These are phyloP conservation scores for Zapus hudsonius DNA, from an alignment of 2,113 vertebrate species.

Conservation along the genomic window DNA sequence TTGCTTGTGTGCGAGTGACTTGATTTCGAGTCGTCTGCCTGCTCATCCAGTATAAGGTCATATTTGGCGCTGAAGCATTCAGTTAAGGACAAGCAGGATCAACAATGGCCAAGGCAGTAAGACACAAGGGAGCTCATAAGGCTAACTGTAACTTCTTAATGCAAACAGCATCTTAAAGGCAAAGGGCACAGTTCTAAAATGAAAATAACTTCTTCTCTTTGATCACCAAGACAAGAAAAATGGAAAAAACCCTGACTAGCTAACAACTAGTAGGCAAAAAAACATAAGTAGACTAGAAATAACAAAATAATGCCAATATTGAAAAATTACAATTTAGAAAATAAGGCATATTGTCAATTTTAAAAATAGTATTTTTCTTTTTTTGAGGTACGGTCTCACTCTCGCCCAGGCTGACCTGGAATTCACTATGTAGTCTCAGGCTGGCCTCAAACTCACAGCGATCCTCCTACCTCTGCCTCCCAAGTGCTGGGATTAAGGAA, in stretches of 20 bases:
- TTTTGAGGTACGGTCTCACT: too few relatives aligned
- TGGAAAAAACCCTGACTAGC: not conserved
- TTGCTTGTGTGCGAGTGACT: conserved; percentile 86
- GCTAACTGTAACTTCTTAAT: conserved; percentile 41
- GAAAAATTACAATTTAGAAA: conserved; percentile 45
- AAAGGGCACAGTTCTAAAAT: conserved; percentile 10
- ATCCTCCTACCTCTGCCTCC: too few relatives aligned
- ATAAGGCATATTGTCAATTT: not conserved
- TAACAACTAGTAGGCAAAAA: conserved; percentile 20
- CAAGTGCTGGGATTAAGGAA: too few relatives aligned
- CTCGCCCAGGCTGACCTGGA: too few relatives aligned
- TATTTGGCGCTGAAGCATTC: conserved; percentile 89
- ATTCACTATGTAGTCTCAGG: too few relatives aligned
- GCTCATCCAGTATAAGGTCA: conserved; percentile 92
- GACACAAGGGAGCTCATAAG: conserved; percentile 16
- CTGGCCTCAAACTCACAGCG: too few relatives aligned
- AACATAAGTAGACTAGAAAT: conserved; percentile 18
- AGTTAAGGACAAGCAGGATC: conserved; percentile 84
- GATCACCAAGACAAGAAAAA: not conserved
- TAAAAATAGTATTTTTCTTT: too few relatives aligned
- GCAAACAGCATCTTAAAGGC: not conserved
- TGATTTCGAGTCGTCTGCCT: conserved; percentile 85
- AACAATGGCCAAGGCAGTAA: not conserved
- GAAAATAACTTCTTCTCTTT: not conserved
- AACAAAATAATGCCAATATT: conserved; percentile 52